Conservation (phyloP, 2,113 vertebrate species). For the Bettongia penicillata region DNA sequence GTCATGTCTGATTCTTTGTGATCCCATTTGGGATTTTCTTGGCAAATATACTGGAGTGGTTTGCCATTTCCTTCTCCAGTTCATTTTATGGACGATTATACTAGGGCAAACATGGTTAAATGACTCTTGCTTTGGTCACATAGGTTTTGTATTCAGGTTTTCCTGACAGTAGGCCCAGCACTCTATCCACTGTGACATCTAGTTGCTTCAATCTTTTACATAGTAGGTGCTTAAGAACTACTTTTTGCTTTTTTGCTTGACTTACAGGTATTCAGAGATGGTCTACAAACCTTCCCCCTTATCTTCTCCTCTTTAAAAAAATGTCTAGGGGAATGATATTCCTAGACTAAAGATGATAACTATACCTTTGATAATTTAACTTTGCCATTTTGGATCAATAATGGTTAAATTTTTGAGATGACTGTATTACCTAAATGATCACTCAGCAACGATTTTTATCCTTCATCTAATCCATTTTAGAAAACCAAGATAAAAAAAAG, state of each 20-base stretch:
- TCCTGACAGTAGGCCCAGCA: neutral
- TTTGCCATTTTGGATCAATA: conserved; percentile 67
- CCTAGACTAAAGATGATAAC: conserved; percentile 60
- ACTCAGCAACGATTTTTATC: conserved; percentile 65
- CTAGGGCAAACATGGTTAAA: neutral
- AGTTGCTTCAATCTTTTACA: neutral
- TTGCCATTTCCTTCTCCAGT: neutral
- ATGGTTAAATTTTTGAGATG: conserved; percentile 67
- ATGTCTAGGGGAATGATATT: neutral
- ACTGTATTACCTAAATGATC: conserved; percentile 69
- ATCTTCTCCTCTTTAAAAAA: neutral
- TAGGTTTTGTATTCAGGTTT: neutral
- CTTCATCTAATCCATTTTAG: conserved; percentile 70
- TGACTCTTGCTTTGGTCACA: neutral
- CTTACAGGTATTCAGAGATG: neutral
- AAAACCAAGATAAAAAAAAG: conserved; percentile 51
- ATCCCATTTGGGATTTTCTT: neutral
- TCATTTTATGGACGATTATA: neutral
- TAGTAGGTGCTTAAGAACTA: neutral
- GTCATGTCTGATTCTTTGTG: neutral
- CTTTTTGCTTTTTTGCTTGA: neutral
- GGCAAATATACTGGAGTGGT: neutral
- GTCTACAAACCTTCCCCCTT: neutral
- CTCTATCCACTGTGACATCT: neutral
- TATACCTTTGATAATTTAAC: conserved; percentile 71